phyloP scores from a whole-genome alignment of 2,113 vertebrate species.

The Anolis sagrei region DNA sequence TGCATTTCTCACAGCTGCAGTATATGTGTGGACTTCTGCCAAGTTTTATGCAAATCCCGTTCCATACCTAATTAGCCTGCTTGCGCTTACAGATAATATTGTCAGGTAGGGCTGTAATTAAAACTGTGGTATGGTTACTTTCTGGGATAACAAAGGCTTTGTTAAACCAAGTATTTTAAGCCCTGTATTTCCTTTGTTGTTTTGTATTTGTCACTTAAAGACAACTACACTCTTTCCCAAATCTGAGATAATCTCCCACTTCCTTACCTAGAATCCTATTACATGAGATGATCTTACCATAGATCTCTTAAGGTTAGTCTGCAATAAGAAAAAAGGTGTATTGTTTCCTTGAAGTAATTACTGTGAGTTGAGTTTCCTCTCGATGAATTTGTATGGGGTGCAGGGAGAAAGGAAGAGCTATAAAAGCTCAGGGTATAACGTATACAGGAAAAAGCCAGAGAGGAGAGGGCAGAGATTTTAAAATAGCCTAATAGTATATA shows the following conservation, averaged over 20 bases:
- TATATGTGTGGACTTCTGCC: neutral
- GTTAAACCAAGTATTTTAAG: conserved; percentile 6
- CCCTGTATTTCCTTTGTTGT: conserved; percentile 9
- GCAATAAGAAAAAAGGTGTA: neutral
- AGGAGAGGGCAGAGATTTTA: no score
- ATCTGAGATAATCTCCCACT: conserved; percentile 10
- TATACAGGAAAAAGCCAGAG: neutral
- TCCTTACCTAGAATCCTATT: conserved; percentile 30
- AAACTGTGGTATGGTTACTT: conserved; percentile 7
- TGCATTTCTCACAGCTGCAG: neutral
- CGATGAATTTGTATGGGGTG: neutral
- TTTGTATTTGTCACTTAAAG: neutral
- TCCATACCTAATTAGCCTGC: conserved; percentile 11
- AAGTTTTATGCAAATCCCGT: neutral
- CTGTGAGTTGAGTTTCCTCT: conserved; percentile 1
- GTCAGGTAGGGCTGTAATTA: conserved; percentile 10
- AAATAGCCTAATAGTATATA: neutral
- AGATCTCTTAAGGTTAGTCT: conserved; percentile 14
- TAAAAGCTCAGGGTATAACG: neutral
- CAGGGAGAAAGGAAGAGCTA: neutral
- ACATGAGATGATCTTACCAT: conserved; percentile 20
- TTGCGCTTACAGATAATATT: neutral
- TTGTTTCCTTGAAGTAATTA: conserved; percentile 27
- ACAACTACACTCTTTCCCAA: neutral
- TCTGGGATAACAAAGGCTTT: conserved; percentile 22